Conservation (phyloP, 2,113 vertebrate genomes). For the Upupa epops region DNA sequence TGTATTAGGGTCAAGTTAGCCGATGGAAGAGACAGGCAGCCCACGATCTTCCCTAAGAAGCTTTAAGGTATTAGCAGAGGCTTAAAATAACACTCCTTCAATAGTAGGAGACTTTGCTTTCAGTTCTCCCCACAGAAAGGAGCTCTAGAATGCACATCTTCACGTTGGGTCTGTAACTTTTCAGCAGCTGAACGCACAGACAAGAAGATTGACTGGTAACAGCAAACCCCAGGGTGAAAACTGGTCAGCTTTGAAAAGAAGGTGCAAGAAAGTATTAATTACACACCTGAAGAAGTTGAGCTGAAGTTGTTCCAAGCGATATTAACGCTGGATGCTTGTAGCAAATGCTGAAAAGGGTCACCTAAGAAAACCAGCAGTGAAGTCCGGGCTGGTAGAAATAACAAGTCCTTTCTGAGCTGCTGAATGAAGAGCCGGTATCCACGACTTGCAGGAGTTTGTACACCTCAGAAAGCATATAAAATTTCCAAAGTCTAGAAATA, state of each 20-base stretch:
- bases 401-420: slow-evolving; percentile 1
- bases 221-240: not conserved
- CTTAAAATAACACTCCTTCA: not conserved
- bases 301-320: not conserved
- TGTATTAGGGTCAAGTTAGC: not conserved
- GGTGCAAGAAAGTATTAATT: not conserved
- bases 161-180: not conserved
- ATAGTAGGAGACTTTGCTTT: not conserved
- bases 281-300: not conserved
- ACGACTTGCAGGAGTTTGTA: not conserved
- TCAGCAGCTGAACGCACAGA: slow-evolving; percentile 7
- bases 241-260: not conserved
- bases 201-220: not conserved
- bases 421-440: not conserved
- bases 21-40: not conserved
- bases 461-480: not conserved
- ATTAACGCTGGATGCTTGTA: not conserved
- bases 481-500: not conserved
- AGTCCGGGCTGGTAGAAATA: not conserved
- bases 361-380: not conserved
- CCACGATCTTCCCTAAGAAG: slow-evolving; percentile 33
- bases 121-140: not conserved
- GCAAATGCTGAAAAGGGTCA: not conserved
- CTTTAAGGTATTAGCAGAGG: slow-evolving; percentile 22
- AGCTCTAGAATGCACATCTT: not conserved